Conservation (phyloP, 1,140 invertebrate genomes). For the Drosophila miranda region DNA sequence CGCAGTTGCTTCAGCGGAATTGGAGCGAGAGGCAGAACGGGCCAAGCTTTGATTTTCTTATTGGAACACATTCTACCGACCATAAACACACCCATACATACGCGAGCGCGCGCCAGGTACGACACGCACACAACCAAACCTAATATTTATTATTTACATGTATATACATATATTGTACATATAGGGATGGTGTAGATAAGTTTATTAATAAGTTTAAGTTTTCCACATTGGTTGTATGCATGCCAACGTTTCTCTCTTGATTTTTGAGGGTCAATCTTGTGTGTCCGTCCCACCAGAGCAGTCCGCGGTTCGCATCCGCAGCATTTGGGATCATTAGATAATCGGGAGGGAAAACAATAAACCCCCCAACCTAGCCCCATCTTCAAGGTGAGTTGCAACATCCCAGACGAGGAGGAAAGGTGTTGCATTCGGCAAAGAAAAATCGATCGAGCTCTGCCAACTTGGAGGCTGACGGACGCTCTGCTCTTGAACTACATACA, state of each 20-base stretch:
- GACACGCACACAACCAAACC: not conserved
- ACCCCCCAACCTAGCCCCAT: not conserved
- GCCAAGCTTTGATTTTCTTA: conserved; percentile 46
- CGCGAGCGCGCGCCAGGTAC: conserved; percentile 11
- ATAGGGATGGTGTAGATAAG: conserved; percentile 41
- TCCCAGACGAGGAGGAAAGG: not conserved
- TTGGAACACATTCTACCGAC: conserved; percentile 22
- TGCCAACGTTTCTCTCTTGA: conserved; percentile 8
- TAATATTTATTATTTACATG: not conserved
- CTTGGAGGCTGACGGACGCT: conserved; percentile 8
- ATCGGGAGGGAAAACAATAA: conserved; percentile 9
- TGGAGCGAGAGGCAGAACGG: conserved; percentile 18
- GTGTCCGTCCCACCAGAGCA: conserved; percentile 4
- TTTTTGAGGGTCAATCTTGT: conserved; percentile 7
- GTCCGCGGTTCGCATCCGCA: not conserved
- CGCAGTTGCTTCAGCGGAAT: conserved; percentile 28
- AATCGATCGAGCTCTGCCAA: conserved; percentile 49
- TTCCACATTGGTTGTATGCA: conserved; percentile 8
- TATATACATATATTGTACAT: conserved; percentile 14
- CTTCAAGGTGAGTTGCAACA: conserved; percentile 28
- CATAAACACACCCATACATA: conserved; percentile 2
- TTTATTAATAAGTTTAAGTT: conserved; percentile 71
- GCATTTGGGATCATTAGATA: conserved; percentile 48
- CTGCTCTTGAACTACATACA: conserved; percentile 57
- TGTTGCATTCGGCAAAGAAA: conserved; percentile 44